Conservation (phyloP, 2,888 invertebrate genomes). For the Dusona sp. region DNA sequence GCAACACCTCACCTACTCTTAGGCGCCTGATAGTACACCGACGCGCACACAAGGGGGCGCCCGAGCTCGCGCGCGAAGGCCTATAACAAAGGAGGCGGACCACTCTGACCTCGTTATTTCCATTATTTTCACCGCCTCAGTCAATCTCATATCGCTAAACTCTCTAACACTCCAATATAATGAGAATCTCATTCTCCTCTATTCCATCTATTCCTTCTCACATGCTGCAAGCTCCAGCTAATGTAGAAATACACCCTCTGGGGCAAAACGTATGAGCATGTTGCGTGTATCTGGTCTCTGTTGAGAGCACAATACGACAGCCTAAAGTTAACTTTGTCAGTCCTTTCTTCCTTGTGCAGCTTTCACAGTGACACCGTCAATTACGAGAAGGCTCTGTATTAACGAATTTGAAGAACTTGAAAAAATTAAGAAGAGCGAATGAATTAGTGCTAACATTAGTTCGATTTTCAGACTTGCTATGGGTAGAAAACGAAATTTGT, state of each 20-base stretch:
- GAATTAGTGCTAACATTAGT: too few relatives aligned
- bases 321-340: conserved; percentile 34
- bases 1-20: conserved; percentile 61
- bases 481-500: too few relatives aligned
- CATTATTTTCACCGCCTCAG: conserved; percentile 74
- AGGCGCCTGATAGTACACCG: conserved; percentile 49
- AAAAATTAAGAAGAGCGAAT: too few relatives aligned
- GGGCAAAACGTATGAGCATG: conserved; percentile 16
- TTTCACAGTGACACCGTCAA: conserved; percentile 1
- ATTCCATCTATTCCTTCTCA: conserved; percentile 58
- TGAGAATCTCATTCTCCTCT: conserved; percentile 54
- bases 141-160: conserved; percentile 71
- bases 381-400: background rate
- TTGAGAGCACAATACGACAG: conserved; percentile 32
- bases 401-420: background rate
- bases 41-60: conserved; percentile 67
- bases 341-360: background rate
- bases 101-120: conserved; percentile 78
- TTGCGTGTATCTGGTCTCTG: conserved; percentile 27
- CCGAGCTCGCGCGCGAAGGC: conserved; percentile 55
- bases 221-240: background rate
- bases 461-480: too few relatives aligned
- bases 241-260: conserved; percentile 12
- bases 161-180: conserved; percentile 54
- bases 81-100: conserved; percentile 69